Evolutionary conservation across 2,797 vertebrate genomes (phyloP).

Genomic region (Staurois parvus): DNA sequence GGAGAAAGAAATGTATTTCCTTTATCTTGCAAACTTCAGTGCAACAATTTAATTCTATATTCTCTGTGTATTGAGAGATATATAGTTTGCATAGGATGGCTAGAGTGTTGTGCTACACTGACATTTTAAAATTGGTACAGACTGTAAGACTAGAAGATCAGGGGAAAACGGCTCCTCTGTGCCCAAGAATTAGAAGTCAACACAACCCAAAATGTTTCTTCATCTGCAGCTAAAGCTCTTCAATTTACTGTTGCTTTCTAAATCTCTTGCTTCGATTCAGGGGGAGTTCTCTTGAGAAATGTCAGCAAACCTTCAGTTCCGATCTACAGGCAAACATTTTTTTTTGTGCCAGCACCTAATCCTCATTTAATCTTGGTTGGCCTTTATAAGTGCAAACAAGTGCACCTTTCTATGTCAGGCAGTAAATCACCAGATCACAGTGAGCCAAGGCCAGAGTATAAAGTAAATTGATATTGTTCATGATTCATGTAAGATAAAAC

Average conservation of each 20-base stretch:
- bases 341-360: constrained; percentile 1
- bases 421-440: constrained; percentile 5
- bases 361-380: not conserved
- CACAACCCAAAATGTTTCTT: not conserved
- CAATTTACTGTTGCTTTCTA: not conserved
- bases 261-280: not conserved
- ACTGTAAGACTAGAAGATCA: not conserved
- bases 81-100: not conserved
- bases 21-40: not conserved
- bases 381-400: not conserved
- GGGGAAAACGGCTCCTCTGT: not conserved
- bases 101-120: not conserved
- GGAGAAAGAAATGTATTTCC: too few species aligned
- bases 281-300: not conserved
- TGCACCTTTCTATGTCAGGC: not conserved
- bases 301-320: not conserved
- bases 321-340: not conserved
- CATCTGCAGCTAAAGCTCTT: not conserved
- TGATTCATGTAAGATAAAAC: not conserved
- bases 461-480: not conserved
- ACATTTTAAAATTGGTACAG: not conserved
- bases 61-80: not conserved
- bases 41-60: not conserved
- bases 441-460: not conserved
- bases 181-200: not conserved